Conservation (phyloP, 2,797 vertebrate species). For the Manis crassicaudata region DNA sequence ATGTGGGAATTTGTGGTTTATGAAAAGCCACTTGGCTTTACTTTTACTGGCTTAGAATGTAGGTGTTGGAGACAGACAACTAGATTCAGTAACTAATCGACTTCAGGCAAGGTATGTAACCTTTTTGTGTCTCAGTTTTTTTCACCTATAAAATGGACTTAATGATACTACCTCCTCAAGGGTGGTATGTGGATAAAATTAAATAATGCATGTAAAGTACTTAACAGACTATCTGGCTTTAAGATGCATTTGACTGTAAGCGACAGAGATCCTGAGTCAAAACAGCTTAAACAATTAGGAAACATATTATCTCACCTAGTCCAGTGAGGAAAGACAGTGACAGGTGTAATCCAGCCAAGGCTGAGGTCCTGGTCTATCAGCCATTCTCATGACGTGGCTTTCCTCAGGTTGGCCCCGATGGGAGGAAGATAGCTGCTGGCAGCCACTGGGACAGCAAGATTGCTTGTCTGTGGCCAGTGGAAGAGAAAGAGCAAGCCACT, state of each 20-base stretch:
- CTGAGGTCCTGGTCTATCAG: neutral
- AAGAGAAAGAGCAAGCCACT: slow-evolving; percentile 12
- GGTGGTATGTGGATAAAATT: neutral
- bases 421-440: neutral
- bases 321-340: neutral
- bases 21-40: slow-evolving; percentile 22
- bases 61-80: neutral
- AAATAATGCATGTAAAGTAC: slow-evolving; percentile 33
- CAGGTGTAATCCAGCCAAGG: neutral
- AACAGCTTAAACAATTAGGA: slow-evolving; percentile 28
- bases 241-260: neutral
- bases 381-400: neutral
- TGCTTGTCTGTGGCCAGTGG: neutral
- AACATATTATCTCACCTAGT: neutral
- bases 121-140: neutral
- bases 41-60: slow-evolving; percentile 5
- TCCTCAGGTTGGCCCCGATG: neutral
- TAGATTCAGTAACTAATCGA: slow-evolving; percentile 9
- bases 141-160: slow-evolving; percentile 21
- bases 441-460: neutral
- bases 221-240: slow-evolving; percentile 30
- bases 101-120: slow-evolving; percentile 10
- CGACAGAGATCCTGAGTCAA: slow-evolving; percentile 26
- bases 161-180: neutral
- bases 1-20: neutral